These are phyloP conservation scores for Drosophila lowei DNA, from an alignment of 1,140 invertebrate genomes.

Conservation along the genomic window DNA sequence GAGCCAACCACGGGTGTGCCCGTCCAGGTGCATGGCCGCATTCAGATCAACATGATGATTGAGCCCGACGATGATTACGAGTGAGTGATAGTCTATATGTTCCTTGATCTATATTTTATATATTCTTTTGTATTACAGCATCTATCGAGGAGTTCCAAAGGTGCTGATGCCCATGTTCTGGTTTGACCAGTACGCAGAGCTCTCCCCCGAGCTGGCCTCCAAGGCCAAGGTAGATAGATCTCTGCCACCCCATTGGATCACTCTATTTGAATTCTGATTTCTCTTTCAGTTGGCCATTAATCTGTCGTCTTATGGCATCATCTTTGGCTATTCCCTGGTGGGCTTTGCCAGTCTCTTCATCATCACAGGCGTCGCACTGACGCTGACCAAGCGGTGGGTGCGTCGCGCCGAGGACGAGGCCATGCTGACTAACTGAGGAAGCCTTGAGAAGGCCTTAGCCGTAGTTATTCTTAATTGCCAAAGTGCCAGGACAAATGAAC, in stretches of 20 bases:
- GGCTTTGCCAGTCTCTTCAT: slow-evolving; percentile 84
- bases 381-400: slow-evolving; percentile 81
- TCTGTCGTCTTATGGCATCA: slow-evolving; percentile 84
- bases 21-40: slow-evolving; percentile 86
- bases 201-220: slow-evolving; percentile 85
- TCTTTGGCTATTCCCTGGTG: slow-evolving; percentile 84
- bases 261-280: neutral
- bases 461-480: slow-evolving; percentile 44
- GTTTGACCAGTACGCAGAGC: slow-evolving; percentile 88
- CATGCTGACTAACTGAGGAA: slow-evolving; percentile 58
- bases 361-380: slow-evolving; percentile 83
- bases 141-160: slow-evolving; percentile 84
- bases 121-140: slow-evolving; percentile 68
- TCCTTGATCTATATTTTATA: neutral
- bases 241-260: too few species aligned
- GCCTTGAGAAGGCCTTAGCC: neutral
- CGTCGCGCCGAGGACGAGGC: slow-evolving; percentile 76
- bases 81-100: slow-evolving; percentile 83
- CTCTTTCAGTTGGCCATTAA: slow-evolving; percentile 80
- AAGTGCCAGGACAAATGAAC: slow-evolving; percentile 61
- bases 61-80: slow-evolving; percentile 84
- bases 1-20: slow-evolving; percentile 90
- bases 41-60: slow-evolving; percentile 90
- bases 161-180: slow-evolving; percentile 88
- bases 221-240: slow-evolving; percentile 83